Base-by-base conservation (phyloP, 1,140 invertebrate genomes). In the Bombus polaris region DNA sequence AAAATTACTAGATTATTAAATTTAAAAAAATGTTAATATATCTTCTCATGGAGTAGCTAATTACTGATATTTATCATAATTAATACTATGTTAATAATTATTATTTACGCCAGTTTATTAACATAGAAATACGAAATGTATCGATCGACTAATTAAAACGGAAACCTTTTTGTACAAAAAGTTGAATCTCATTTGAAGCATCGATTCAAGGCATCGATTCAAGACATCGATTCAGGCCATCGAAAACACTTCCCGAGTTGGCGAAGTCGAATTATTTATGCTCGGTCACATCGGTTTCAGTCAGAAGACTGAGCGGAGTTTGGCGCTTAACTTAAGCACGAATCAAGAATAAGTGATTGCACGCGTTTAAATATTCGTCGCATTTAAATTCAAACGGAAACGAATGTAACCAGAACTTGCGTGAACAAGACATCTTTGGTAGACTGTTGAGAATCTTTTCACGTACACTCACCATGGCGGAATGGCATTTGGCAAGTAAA, bases 311-410 rank as follows among this genome's bases (percentile, higher is more conserved):
- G 53, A 42, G 18, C 37, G 2, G 35, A 53, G 57, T 47, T 71
- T 65, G 32, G 10, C 15, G 42, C 68, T 80, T 47, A 62, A 65
- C 53, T 47, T n/a, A 13, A 35, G 12, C 73, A 78, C 65, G 65
- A 78, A 84, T 78, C 65, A 28, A 25, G 74, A 84, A 83, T 75
- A 82, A 53, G 13, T 35, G 81, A 82, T 82, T 65, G 39, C 12
- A 12, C 32, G 35, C 18, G 28, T 70, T 84, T 70, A 71, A 84
- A 78, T 78, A 70, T 71, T 59, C 44, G 71, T 39, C 42, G n/a
- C 57, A 37, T 75, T 82, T 75, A 47, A 75, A 82, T 66, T 75
- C 39, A 62, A 82, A n/a, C 39, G 13, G 28, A 22, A n/a, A 42
- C 39, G n/a, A 74, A 44, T 74, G n/a, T 62, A 62, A 66, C 71